Base-by-base conservation (phyloP, 2,797 vertebrate genomes). In the Neopelma chrysocephalum region DNA sequence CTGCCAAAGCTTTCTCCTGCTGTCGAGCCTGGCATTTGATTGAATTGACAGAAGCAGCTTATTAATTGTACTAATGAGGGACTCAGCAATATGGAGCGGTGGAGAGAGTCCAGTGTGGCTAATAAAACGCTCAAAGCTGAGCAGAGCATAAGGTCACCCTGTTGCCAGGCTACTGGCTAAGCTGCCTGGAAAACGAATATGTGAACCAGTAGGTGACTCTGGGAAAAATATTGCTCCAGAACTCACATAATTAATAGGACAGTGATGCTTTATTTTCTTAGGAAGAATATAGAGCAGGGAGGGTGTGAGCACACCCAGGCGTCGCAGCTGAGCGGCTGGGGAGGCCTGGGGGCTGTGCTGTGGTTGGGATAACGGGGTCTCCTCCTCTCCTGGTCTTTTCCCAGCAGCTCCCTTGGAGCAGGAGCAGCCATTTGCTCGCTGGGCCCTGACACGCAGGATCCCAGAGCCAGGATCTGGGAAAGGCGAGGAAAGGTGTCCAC, bases 11-110 rank as follows among this genome's bases (percentile, higher is more conserved):
- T 93, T 96, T 97, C 94, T 95, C 86, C 91, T 94, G 91, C 77
- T 94, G 90, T 96, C 40, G 94, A 96, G 96, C 91, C 68, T 78
- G 89, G 81, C 43, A 75, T 94, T 92, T 96, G 95, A 96, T 95
- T 95, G 82, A 94, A 92, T 75, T 97, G 97, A 97, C 96, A 96
- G 96, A 92, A 92, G 94, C 91, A 0, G 85, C 93, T 97, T 97
- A 94, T 95, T 98, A 98, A 98, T 94, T 97, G 95, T 82, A 96
- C 97, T 98, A 98, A 98, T 97, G 97, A 98, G 98, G 91, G 68
- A 84, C 87, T 97, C 83, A 40, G 92, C 94, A 94, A 85, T 85
- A 80, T 76, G 60, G 68, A 96, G 90, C 47, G 0, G 87, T 87
- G 95, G 96, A 96, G 91, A 85, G 90, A 94, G 85, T 95, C 97